Conservation (phyloP, 2,888 invertebrate genomes). For the Epinotia brunnichana region DNA sequence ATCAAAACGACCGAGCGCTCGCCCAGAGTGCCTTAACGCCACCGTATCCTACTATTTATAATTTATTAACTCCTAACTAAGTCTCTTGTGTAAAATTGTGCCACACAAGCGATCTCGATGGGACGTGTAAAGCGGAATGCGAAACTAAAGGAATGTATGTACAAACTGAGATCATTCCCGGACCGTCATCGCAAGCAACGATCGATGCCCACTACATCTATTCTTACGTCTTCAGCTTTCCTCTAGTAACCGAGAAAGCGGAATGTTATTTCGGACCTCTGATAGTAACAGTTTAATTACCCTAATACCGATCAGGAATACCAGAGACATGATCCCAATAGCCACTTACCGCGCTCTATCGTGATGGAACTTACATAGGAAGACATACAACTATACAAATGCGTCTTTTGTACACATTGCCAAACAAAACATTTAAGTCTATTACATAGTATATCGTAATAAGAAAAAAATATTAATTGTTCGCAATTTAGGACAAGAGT, state of each 20-base stretch:
- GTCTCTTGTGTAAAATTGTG: slow-evolving; percentile 79
- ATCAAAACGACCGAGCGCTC: slow-evolving; percentile 57
- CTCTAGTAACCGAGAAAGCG: slow-evolving; percentile 54
- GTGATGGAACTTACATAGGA: slow-evolving; percentile 79
- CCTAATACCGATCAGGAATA: slow-evolving; percentile 67
- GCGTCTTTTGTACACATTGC: slow-evolving; percentile 64
- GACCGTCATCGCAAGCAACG: slow-evolving; percentile 20
- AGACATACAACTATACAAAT: slow-evolving; percentile 79
- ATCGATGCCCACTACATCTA: slow-evolving; percentile 63
- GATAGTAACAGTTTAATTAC: slow-evolving; percentile 67
- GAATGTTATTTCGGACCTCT: slow-evolving; percentile 64
- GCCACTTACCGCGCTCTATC: slow-evolving; percentile 66
- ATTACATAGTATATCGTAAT: slow-evolving; percentile 51
- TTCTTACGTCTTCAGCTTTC: slow-evolving; percentile 67
- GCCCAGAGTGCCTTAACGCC: slow-evolving; percentile 51
- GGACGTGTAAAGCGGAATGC: slow-evolving; percentile 69
- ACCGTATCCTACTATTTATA: slow-evolving; percentile 74
- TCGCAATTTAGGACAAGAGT: slow-evolving; percentile 34
- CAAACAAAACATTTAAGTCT: slow-evolving; percentile 54
- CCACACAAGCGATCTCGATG: slow-evolving; percentile 74
- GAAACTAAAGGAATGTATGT: slow-evolving; percentile 58
- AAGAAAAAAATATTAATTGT: slow-evolving; percentile 49
- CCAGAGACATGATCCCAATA: slow-evolving; percentile 60
- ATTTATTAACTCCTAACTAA: slow-evolving; percentile 80
- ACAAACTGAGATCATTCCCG: slow-evolving; percentile 27